Percentiles rank a stretch among this genome's conserved stretches.
phyloP scores from a whole-genome alignment of 2,888 invertebrate species.

The Parnassius mnemosyne region DNA sequence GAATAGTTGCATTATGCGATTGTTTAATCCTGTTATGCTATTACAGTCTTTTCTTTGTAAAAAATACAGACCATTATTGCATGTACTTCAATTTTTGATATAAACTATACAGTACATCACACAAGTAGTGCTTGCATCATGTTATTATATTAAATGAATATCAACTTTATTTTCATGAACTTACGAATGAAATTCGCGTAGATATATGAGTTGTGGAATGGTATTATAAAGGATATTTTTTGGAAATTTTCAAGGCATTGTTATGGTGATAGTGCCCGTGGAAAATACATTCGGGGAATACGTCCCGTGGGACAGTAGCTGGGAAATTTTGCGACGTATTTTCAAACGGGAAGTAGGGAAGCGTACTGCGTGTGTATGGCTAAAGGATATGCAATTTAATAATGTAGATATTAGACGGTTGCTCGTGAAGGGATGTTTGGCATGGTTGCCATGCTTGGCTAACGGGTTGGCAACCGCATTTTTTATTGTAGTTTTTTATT shows the following conservation, averaged over 20 bases:
- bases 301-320: conserved; percentile 3
- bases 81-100: not conserved
- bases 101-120: conserved; percentile 3
- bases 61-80: conserved; percentile 1
- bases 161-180: not conserved
- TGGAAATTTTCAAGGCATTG: conserved; percentile 5
- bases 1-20: not conserved
- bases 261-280: not conserved
- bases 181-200: conserved; percentile 1
- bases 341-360: no score
- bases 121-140: conserved; percentile 1
- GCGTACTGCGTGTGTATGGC: no score
- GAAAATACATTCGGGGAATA: conserved; percentile 10
- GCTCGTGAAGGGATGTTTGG: no score
- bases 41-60: not conserved
- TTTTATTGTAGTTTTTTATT: no score
- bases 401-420: no score
- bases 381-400: no score
- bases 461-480: no score
- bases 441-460: no score
- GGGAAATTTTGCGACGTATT: no score
- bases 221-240: conserved; percentile 9
- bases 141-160: not conserved
- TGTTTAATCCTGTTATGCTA: not conserved
- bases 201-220: not conserved